Conservation (phyloP, 2,113 vertebrate genomes). For the Tursiops truncatus region DNA sequence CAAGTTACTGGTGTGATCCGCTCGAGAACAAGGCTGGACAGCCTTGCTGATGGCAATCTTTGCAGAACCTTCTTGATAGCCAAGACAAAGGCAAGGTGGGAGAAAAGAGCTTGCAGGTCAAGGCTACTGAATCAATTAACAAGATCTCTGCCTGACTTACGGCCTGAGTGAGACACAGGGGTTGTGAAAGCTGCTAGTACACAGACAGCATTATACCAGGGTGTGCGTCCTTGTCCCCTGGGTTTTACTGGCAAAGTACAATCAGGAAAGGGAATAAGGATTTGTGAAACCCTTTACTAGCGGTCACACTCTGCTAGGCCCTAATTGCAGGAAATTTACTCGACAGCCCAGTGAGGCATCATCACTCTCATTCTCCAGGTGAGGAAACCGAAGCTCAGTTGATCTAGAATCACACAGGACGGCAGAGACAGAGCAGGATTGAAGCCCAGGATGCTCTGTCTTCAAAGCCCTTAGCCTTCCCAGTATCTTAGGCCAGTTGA, state of each 20-base stretch:
- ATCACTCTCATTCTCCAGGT: neutral
- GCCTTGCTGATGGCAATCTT: constrained; percentile 45
- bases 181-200: neutral
- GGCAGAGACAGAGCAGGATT: neutral
- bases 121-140: constrained; percentile 10
- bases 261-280: neutral
- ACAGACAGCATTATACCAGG: neutral
- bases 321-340: neutral
- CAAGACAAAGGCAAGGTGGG: neutral
- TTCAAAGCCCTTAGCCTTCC: neutral
- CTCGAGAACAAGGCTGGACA: neutral
- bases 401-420: neutral
- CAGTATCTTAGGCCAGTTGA: neutral
- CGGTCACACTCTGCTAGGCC: neutral
- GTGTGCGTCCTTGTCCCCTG: neutral
- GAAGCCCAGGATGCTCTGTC: neutral
- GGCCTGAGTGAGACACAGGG: neutral
- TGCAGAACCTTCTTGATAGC: constrained; percentile 29
- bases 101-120: constrained; percentile 11
- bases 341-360: neutral
- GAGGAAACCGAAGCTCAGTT: neutral
- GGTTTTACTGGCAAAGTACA: neutral
- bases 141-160: neutral
- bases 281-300: neutral
- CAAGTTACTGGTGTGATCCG: constrained; percentile 26